Evolutionary conservation across 2,888 invertebrate genomes (phyloP).

Genomic region (Hemithea aestivaria): DNA sequence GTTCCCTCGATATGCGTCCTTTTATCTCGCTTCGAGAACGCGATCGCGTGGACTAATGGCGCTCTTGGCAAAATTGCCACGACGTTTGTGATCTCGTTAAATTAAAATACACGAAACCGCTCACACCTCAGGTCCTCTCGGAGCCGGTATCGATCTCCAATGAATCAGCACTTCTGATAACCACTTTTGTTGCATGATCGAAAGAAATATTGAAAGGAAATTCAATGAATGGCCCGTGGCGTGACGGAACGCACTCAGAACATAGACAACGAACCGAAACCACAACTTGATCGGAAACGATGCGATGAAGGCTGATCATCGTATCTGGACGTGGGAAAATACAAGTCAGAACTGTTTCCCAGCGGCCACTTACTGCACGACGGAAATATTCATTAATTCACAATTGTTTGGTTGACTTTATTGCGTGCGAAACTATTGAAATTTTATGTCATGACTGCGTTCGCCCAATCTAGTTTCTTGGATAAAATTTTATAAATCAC

Average conservation of each 20-base stretch:
- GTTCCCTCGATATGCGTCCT: slow-evolving; percentile 41
- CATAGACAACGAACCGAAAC: slow-evolving; percentile 44
- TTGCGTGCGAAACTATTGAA: slow-evolving; percentile 27
- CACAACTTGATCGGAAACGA: slow-evolving; percentile 48
- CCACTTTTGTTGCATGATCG: slow-evolving; percentile 39
- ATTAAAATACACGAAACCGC: slow-evolving; percentile 43
- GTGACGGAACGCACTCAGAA: slow-evolving; percentile 51
- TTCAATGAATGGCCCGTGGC: slow-evolving; percentile 38
- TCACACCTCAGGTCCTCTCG: slow-evolving; percentile 40
- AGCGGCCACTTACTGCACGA: slow-evolving; percentile 31
- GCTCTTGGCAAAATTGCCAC: slow-evolving; percentile 37
- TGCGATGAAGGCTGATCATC: slow-evolving; percentile 44
- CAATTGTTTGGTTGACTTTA: slow-evolving; percentile 29
- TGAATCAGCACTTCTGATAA: slow-evolving; percentile 45
- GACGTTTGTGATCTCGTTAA: slow-evolving; percentile 37
- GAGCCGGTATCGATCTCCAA: slow-evolving; percentile 34
- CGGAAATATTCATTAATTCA: slow-evolving; percentile 38
- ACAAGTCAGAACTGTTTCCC: slow-evolving; percentile 39
- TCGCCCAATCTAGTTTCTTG: slow-evolving; percentile 4
- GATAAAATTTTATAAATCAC: not conserved
- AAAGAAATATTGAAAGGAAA: slow-evolving; percentile 43
- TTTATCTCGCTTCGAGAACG: slow-evolving; percentile 50
- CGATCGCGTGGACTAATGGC: slow-evolving; percentile 33
- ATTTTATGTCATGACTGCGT: slow-evolving; percentile 31
- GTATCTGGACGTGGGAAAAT: slow-evolving; percentile 46